Evolutionary conservation across 2,113 vertebrate species (phyloP).

Genomic region (Cyanistes caeruleus): DNA sequence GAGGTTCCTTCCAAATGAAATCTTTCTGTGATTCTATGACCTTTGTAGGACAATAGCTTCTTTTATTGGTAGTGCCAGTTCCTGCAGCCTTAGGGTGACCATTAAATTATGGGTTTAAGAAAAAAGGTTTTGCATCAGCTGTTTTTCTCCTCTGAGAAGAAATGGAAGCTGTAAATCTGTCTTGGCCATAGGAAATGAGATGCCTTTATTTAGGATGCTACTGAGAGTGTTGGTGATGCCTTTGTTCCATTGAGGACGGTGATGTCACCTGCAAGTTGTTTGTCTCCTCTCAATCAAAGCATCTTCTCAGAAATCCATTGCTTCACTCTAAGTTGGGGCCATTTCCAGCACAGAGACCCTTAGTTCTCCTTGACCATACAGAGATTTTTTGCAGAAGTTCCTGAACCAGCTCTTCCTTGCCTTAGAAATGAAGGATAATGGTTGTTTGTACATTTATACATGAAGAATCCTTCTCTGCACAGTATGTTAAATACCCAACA

Average conservation of each 20-base stretch:
- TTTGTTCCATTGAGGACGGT: neutral
- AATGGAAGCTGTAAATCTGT: constrained; percentile 64
- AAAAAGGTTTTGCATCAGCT: constrained; percentile 55
- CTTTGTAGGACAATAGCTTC: neutral
- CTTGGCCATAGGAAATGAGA: constrained; percentile 28
- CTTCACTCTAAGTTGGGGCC: neutral
- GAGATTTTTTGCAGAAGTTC: neutral
- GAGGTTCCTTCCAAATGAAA: constrained; percentile 20
- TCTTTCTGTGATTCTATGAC: constrained; percentile 1
- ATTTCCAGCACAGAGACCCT: neutral
- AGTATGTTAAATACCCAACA: neutral
- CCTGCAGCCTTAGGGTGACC: constrained; percentile 28
- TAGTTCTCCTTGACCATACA: neutral
- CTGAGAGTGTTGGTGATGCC: constrained; percentile 9
- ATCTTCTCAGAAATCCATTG: neutral
- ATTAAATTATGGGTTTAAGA: constrained; percentile 53
- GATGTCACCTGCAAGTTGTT: neutral
- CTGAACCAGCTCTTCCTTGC: neutral
- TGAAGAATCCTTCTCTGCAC: neutral
- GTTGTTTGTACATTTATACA: neutral
- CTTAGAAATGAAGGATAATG: neutral
- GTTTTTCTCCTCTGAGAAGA: constrained; percentile 29
- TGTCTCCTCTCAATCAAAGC: neutral
- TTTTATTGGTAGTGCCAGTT: constrained; percentile 23
- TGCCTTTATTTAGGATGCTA: constrained; percentile 55